Conservation (phyloP, 1,140 invertebrate genomes). For the Potamilus streckersoni region DNA sequence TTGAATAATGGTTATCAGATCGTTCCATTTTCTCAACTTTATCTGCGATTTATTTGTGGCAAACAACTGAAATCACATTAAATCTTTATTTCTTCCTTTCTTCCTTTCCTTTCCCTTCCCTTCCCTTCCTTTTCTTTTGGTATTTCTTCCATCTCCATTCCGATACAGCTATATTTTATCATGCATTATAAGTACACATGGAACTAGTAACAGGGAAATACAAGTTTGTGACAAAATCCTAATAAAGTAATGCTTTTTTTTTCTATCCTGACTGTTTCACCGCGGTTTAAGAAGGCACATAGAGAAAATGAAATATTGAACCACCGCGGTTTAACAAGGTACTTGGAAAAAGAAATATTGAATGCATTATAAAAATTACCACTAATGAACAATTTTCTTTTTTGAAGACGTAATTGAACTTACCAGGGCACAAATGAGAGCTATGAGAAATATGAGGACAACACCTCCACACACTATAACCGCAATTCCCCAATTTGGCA, state of each 20-base stretch:
- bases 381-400: background rate
- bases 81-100: background rate
- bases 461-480: slow-evolving; percentile 34
- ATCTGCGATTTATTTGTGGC: background rate
- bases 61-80: background rate
- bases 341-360: background rate
- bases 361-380: background rate
- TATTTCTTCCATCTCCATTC: background rate
- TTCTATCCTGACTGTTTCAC: background rate
- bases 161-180: background rate
- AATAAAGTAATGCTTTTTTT: too few species aligned
- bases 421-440: slow-evolving; percentile 31
- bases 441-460: slow-evolving; percentile 25
- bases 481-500: slow-evolving; percentile 39
- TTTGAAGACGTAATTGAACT: background rate
- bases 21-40: background rate
- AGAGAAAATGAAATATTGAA: background rate
- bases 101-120: background rate
- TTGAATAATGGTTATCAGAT: background rate
- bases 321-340: background rate
- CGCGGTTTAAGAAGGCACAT: background rate
- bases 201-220: too few species aligned
- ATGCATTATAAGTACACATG: too few species aligned
- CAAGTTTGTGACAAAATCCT: too few species aligned
- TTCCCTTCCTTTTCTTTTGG: background rate